Conservation (phyloP, 2,888 invertebrate genomes). For the Epistrophella euchroma region DNA sequence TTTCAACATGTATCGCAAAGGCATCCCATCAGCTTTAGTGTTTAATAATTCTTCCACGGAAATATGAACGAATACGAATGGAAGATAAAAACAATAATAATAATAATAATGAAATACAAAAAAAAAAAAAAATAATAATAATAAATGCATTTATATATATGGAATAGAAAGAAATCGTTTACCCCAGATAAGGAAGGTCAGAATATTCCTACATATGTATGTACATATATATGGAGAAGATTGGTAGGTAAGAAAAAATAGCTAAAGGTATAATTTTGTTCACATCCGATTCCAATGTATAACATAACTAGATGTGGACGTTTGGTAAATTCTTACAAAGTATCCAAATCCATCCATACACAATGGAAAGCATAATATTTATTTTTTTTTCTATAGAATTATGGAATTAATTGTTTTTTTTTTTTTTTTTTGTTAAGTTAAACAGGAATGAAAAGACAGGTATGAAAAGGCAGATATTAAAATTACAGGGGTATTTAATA, state of each 20-base stretch:
- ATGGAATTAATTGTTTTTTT: constrained; percentile 2
- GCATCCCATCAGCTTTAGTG: constrained; percentile 17
- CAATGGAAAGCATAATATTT: background rate
- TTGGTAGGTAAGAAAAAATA: background rate
- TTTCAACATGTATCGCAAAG: constrained; percentile 34
- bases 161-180: constrained; percentile 36
- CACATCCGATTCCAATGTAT: constrained; percentile 21
- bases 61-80: constrained; percentile 55
- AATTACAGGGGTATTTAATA: background rate
- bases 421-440: background rate
- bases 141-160: constrained; percentile 28
- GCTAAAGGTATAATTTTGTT: background rate
- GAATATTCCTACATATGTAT: background rate
- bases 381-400: background rate
- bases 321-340: constrained; percentile 12
- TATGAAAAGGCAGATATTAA: background rate
- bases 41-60: constrained; percentile 53
- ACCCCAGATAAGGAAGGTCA: constrained; percentile 46
- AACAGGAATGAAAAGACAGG: background rate
- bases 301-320: constrained; percentile 18
- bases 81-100: constrained; percentile 63
- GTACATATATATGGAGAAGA: background rate
- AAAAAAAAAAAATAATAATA: constrained; percentile 32
- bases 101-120: constrained; percentile 39
- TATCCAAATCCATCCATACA: background rate